A percentile compares a stretch with the other conserved stretches of the same genome.
phyloP scores from a whole-genome alignment of 2,797 vertebrate species.

The Rachycentron canadum region DNA sequence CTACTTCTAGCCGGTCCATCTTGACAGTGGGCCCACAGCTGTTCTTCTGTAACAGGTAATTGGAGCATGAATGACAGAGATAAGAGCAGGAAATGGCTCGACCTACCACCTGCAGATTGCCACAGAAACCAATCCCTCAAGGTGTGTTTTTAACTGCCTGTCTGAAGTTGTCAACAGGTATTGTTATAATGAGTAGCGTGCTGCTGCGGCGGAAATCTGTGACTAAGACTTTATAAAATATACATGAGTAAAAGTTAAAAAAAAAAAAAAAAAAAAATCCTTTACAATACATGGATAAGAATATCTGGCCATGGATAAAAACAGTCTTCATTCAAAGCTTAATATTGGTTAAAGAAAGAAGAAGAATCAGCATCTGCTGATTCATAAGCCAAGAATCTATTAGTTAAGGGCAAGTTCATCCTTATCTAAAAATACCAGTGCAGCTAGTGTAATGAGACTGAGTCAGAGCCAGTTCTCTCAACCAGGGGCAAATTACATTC shows the following conservation, averaged over 20 bases:
- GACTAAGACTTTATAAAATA: slow-evolving; percentile 2
- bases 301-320: not conserved
- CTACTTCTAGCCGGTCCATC: not conserved
- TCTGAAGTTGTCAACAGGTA: slow-evolving; percentile 53
- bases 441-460: slow-evolving; percentile 50
- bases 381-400: slow-evolving; percentile 59
- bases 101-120: slow-evolving; percentile 35
- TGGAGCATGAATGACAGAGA: slow-evolving; percentile 24
- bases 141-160: slow-evolving; percentile 17
- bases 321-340: not conserved
- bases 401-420: slow-evolving; percentile 50
- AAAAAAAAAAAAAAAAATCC: slow-evolving; percentile 11
- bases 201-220: not conserved
- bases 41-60: slow-evolving; percentile 3
- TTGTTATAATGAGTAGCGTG: slow-evolving; percentile 54
- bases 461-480: slow-evolving; percentile 54
- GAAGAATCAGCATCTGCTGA: slow-evolving; percentile 37
- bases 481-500: slow-evolving; percentile 56
- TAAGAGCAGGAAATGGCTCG: slow-evolving; percentile 16
- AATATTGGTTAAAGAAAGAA: not conserved
- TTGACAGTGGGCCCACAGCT: not conserved
- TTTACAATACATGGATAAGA: not conserved
- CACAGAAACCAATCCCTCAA: slow-evolving; percentile 24
- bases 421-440: slow-evolving; percentile 55
- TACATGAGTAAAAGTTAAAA: not conserved